A percentile compares a stretch with the other conserved stretches of the same genome.
These are phyloP conservation scores for Aphelenchoides besseyi DNA, from an alignment of 1,140 invertebrate species.

Conservation along the genomic window DNA sequence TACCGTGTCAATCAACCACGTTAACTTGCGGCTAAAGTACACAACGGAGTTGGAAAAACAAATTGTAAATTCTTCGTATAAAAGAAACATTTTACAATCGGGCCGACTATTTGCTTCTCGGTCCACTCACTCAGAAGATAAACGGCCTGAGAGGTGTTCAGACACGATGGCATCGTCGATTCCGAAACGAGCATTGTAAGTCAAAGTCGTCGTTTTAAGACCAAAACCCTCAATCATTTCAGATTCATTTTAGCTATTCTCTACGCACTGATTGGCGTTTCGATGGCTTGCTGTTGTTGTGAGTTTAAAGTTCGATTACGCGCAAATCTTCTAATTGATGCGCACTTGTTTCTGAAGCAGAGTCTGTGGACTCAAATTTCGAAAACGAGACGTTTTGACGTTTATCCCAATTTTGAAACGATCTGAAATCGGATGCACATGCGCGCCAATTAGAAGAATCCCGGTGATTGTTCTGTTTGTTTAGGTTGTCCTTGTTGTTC, in stretches of 20 bases:
- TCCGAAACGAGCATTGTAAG: not conserved
- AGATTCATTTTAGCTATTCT: not conserved
- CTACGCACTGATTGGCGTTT: not conserved
- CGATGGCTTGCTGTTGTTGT: conserved; percentile 9
- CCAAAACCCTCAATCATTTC: not conserved
- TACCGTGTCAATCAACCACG: too few relatives aligned
- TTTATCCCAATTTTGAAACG: too few relatives aligned
- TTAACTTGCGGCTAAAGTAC: not conserved
- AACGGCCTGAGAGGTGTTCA: too few relatives aligned
- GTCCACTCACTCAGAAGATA: not conserved
- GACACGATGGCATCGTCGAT: too few relatives aligned
- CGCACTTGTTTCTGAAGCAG: not conserved
- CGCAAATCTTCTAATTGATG: too few relatives aligned
- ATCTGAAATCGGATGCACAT: too few relatives aligned
- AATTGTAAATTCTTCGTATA: too few relatives aligned
- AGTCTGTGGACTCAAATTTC: not conserved
- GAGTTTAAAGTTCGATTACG: conserved; percentile 1
- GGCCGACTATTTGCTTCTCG: not conserved
- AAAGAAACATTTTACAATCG: not conserved
- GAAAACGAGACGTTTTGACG: too few relatives aligned
- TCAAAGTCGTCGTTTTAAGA: not conserved
- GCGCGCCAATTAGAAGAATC: too few relatives aligned
- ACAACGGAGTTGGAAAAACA: too few relatives aligned
- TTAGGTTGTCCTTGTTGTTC: conserved; percentile 11
- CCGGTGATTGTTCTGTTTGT: not conserved